Percentiles rank a stretch among this genome's conserved stretches.
phyloP scores from a whole-genome alignment of 2,888 invertebrate species.

The Hypolimnas misippus region DNA sequence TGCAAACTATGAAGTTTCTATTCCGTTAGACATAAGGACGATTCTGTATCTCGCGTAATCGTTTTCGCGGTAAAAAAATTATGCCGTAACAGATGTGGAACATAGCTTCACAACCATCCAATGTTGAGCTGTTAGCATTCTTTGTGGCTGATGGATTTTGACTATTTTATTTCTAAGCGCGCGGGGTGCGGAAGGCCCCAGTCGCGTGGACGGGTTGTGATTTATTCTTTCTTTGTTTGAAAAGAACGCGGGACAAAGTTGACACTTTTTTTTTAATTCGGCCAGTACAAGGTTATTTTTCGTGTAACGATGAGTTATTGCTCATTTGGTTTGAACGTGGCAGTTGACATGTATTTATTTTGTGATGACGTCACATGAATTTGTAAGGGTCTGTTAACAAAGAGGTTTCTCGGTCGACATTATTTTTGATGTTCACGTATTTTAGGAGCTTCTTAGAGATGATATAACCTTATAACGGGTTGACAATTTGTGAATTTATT shows the following conservation, averaged over 20 bases:
- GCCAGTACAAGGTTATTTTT: slow-evolving; percentile 42
- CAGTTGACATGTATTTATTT: slow-evolving; percentile 37
- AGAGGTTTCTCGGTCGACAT: neutral
- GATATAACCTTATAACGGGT: neutral
- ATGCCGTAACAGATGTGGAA: slow-evolving; percentile 52
- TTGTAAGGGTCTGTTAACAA: slow-evolving; percentile 12
- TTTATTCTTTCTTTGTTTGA: slow-evolving; percentile 82
- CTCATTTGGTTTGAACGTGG: slow-evolving; percentile 32
- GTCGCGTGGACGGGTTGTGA: slow-evolving; percentile 59
- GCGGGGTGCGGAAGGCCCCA: slow-evolving; percentile 54
- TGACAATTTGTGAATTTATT: neutral
- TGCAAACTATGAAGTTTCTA: slow-evolving; percentile 27
- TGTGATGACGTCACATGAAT: slow-evolving; percentile 22
- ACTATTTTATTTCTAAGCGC: slow-evolving; percentile 45
- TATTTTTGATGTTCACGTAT: neutral
- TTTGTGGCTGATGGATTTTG: slow-evolving; percentile 62
- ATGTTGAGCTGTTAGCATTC: slow-evolving; percentile 53
- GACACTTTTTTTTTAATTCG: slow-evolving; percentile 58
- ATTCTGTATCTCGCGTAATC: slow-evolving; percentile 25
- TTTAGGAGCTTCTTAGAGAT: neutral
- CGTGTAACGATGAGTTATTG: slow-evolving; percentile 47
- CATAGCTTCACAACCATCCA: slow-evolving; percentile 45
- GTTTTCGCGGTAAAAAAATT: slow-evolving; percentile 23
- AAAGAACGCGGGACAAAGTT: slow-evolving; percentile 66
- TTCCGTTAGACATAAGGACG: slow-evolving; percentile 24